Evolutionary conservation across 1,140 invertebrate genomes (phyloP), one percentile per base, ranked within the genome.

Genomic region (Leptonema lineaticorne): DNA sequence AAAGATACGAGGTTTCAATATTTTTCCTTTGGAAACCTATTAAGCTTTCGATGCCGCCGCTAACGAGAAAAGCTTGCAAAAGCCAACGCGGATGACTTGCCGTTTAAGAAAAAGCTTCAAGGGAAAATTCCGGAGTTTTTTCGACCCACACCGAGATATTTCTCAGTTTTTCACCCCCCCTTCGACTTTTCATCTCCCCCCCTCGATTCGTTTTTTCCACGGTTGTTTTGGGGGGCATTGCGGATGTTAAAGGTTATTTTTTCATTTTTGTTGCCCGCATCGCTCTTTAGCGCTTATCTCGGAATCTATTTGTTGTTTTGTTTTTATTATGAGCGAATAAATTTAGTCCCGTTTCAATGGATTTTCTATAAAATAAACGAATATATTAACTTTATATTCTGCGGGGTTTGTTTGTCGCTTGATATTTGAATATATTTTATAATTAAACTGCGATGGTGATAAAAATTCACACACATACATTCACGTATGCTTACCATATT

Each of bases 51-150:
- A 53, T 53, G 48, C 24, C 24, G 28, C 20, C 20, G n/a, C 30
- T 59, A 59, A 59, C 57, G 57, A 59, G 57, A 59, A 59, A 59
- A 37, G 28, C 57, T 30, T 8, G 28, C 41, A 37, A 62, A 45
- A 45, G 24, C 59, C 37, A 60, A 60, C 59, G 16, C 26, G 14
- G 41, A 60, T 60, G 58, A 60, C 58, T 62, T 58, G 56, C 56
- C 37, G 24, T 58, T 62, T 46, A n/a, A 20, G 29, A 30, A 59
- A 59, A 59, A 27, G 16, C 53, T 2, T 26, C 53, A 2, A 24
- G 50, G 50, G 27, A 53, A 53, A 53, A 11, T 53, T 24, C 5
- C 20, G 6, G 46, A 50, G 11, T n/a, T 45, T 45, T 45, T n/a
- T n/a, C n/a, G n/a, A n/a, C n/a, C n/a, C n/a, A n/a, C n/a, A n/a